Evolutionary conservation across 2,797 vertebrate species (phyloP).

Genomic region (Sebastes ruberrimus): DNA sequence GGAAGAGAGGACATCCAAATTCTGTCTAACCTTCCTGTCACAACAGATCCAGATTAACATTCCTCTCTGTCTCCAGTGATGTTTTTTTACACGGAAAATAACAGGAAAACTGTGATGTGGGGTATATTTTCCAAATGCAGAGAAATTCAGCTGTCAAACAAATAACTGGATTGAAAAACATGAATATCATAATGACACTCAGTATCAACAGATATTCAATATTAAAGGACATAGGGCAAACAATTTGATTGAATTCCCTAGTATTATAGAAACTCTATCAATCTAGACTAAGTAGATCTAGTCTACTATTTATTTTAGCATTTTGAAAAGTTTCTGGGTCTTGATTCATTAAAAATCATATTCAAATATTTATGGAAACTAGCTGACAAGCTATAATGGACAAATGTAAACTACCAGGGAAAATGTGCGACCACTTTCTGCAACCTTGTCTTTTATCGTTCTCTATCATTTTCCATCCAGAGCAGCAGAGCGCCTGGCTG

Average conservation of each 20-base stretch:
- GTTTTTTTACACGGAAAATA: background rate
- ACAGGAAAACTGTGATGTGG: background rate
- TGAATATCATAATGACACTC: background rate
- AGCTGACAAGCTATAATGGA: conserved; percentile 5
- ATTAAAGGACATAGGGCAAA: background rate
- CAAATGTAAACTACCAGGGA: conserved; percentile 7
- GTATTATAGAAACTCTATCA: background rate
- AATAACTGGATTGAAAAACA: background rate
- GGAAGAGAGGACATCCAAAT: background rate
- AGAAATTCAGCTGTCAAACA: background rate
- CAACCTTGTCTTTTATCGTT: conserved; percentile 34
- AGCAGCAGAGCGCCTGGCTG: conserved; percentile 26
- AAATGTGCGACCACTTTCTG: conserved; percentile 26
- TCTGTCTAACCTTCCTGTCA: background rate
- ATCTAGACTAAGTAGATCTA: background rate
- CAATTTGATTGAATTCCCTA: background rate
- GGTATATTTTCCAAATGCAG: background rate
- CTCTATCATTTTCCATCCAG: conserved; percentile 36
- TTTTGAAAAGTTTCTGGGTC: background rate
- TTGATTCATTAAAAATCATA: background rate
- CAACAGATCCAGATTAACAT: background rate
- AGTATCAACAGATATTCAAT: background rate
- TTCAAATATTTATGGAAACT: conserved; percentile 5
- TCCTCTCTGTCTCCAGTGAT: background rate
- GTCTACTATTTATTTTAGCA: background rate